Conservation (phyloP, 1,140 invertebrate genomes). For the Epicauta chinensis region DNA sequence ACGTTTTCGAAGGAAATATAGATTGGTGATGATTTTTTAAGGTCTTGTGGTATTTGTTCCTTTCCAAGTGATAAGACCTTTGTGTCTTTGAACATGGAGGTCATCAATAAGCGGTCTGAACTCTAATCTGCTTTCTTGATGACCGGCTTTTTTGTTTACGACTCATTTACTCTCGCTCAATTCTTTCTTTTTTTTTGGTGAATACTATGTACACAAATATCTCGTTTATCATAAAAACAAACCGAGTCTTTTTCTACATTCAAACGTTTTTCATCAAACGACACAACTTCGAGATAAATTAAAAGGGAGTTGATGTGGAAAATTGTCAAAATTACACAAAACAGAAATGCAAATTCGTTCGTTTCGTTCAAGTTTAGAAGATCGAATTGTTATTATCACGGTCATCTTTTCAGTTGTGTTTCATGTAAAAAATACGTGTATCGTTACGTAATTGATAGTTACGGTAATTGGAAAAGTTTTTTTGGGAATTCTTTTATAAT, state of each 20-base stretch:
- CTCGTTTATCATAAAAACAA: too few relatives aligned
- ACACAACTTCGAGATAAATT: too few relatives aligned
- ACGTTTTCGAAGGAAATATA: slow-evolving; percentile 35
- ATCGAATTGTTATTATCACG: too few relatives aligned
- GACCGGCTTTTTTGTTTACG: slow-evolving; percentile 38
- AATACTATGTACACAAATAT: too few relatives aligned
- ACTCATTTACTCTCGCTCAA: slow-evolving; percentile 36
- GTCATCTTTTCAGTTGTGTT: too few relatives aligned
- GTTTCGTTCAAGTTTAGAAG: too few relatives aligned
- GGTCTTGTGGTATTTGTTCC: slow-evolving; percentile 30
- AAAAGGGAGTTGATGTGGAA: neutral
- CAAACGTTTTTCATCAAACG: too few relatives aligned
- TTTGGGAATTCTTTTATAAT: too few relatives aligned
- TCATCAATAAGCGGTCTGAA: slow-evolving; percentile 38
- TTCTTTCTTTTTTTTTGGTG: slow-evolving; percentile 25
- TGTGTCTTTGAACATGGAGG: slow-evolving; percentile 39
- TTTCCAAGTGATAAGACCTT: slow-evolving; percentile 40
- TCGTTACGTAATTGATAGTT: too few relatives aligned
- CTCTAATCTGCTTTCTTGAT: slow-evolving; percentile 36
- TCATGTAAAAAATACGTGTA: too few relatives aligned
- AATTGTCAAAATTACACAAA: slow-evolving; percentile 25
- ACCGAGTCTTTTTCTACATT: too few relatives aligned
- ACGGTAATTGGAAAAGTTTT: too few relatives aligned
- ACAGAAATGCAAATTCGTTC: slow-evolving; percentile 3
- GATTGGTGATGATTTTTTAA: slow-evolving; percentile 40